phyloP scores from a whole-genome alignment of 2,888 invertebrate genomes.

The Acleris sparsana region DNA sequence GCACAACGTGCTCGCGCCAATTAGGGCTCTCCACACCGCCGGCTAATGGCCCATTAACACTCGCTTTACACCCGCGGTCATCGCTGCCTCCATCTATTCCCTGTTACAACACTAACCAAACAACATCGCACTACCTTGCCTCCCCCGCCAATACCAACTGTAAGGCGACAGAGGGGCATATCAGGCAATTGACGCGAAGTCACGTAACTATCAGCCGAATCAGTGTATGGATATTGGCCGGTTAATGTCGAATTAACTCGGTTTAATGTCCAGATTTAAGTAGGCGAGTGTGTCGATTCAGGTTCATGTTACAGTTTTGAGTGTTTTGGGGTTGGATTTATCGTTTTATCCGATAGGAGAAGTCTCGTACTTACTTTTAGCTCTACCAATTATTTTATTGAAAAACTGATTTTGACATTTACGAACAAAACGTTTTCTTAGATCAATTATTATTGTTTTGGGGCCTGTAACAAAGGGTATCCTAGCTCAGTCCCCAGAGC shows the following conservation, averaged over 20 bases:
- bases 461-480: too few species aligned
- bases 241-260: constrained; percentile 51
- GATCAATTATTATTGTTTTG: too few species aligned
- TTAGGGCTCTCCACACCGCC: constrained; percentile 63
- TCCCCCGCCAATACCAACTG: constrained; percentile 41
- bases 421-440: too few species aligned
- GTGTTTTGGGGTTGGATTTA: too few species aligned
- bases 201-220: constrained; percentile 54
- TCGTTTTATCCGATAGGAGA: too few species aligned
- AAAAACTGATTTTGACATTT: too few species aligned
- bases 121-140: constrained; percentile 40
- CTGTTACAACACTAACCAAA: constrained; percentile 40
- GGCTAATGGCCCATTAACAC: constrained; percentile 80
- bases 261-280: constrained; percentile 24
- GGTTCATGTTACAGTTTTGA: too few species aligned
- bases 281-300: constrained; percentile 4
- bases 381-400: too few species aligned
- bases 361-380: too few species aligned
- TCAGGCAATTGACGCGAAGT: constrained; percentile 49
- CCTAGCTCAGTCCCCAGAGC: too few species aligned
- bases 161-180: constrained; percentile 45
- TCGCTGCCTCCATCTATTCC: constrained; percentile 63
- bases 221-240: constrained; percentile 45
- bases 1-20: constrained; percentile 53
- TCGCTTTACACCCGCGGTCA: constrained; percentile 58